Evolutionary conservation across 1,140 invertebrate species (phyloP).

Genomic region (Rhopalosiphum maidis): DNA sequence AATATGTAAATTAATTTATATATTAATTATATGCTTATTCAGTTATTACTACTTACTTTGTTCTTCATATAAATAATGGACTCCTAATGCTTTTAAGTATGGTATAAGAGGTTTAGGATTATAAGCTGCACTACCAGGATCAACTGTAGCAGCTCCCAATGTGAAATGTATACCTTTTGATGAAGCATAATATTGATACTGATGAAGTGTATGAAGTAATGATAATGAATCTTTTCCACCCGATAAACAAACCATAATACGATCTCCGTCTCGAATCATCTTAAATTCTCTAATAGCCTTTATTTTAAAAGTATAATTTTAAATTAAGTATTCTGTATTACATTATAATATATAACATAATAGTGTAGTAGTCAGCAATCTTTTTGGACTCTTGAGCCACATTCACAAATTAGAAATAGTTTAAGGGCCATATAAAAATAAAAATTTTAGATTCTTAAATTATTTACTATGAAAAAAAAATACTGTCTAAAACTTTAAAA

Average conservation of each 20-base stretch:
- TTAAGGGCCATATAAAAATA: too few relatives aligned
- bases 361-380: too few relatives aligned
- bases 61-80: constrained; percentile 78
- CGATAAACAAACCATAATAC: constrained; percentile 83
- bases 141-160: constrained; percentile 78
- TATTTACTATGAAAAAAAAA: too few relatives aligned
- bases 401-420: too few relatives aligned
- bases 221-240: constrained; percentile 82
- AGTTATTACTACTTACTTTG: constrained; percentile 63
- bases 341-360: neutral
- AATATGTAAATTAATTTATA: neutral
- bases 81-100: constrained; percentile 72
- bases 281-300: constrained; percentile 82
- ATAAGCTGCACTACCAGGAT: constrained; percentile 70
- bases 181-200: constrained; percentile 80
- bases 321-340: neutral
- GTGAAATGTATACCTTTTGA: constrained; percentile 79
- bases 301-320: constrained; percentile 52
- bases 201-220: constrained; percentile 81
- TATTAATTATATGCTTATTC: neutral
- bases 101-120: constrained; percentile 73
- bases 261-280: constrained; percentile 85
- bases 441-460: too few relatives aligned
- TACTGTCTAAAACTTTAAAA: too few relatives aligned
- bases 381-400: too few relatives aligned